Percentiles rank a stretch among this genome's conserved stretches.
Conservation (phyloP, 2,797 vertebrate genomes). For the Thunnus albacares region DNA sequence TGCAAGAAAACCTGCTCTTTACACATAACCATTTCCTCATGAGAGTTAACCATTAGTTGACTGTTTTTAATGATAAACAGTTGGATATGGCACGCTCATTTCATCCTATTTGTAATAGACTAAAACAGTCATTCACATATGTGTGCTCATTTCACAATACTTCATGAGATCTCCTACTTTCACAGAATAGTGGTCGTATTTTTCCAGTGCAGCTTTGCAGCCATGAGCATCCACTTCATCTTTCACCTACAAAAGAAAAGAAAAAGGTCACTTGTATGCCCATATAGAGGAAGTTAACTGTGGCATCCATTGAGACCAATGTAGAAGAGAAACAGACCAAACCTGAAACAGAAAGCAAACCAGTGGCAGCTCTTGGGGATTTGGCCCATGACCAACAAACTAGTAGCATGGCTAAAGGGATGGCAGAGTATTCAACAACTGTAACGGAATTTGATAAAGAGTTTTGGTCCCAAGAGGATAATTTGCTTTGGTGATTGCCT, state of each 20-base stretch:
- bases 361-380: not conserved
- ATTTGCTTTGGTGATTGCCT: too few species aligned
- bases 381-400: not conserved
- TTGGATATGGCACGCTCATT: not conserved
- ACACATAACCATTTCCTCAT: not conserved
- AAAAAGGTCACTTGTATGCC: not conserved
- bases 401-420: not conserved
- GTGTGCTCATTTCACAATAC: not conserved
- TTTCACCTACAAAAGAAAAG: slow-evolving; percentile 60
- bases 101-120: not conserved
- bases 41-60: not conserved
- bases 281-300: not conserved
- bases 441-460: too few species aligned
- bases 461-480: too few species aligned
- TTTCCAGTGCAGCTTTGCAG: slow-evolving; percentile 56
- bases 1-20: too few species aligned
- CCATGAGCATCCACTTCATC: slow-evolving; percentile 65
- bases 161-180: slow-evolving; percentile 64
- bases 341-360: not conserved
- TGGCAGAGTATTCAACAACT: too few species aligned
- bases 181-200: slow-evolving; percentile 78
- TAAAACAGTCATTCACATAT: not conserved
- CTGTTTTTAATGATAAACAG: not conserved
- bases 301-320: not conserved
- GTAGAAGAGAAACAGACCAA: not conserved